These are phyloP conservation scores for Phasianus colchicus DNA, from an alignment of 2,113 vertebrate species.

Conservation along the genomic window DNA sequence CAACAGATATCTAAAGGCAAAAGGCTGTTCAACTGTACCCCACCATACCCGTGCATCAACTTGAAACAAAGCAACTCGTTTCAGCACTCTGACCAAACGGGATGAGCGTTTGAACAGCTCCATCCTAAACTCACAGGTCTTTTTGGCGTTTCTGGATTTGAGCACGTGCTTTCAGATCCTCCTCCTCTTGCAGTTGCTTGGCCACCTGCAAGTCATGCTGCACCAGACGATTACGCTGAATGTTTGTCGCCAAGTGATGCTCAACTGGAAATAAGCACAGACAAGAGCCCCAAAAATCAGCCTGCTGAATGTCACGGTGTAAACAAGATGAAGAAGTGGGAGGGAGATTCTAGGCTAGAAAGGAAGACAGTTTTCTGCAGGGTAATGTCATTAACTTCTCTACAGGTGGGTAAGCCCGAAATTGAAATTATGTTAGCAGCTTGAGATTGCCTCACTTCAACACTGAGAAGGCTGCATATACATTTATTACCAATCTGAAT, in stretches of 20 bases:
- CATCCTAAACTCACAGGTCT: constrained; percentile 84
- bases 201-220: constrained; percentile 93
- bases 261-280: constrained; percentile 84
- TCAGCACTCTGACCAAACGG: not conserved
- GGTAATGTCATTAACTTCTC: not conserved
- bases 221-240: constrained; percentile 93
- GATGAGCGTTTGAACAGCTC: not conserved
- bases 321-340: constrained; percentile 9
- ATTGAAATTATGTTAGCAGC: not conserved
- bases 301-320: not conserved
- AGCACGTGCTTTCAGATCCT: constrained; percentile 88
- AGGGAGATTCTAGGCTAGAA: constrained; percentile 27
- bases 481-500: not conserved
- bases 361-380: not conserved
- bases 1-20: not conserved
- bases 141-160: constrained; percentile 82
- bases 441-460: not conserved
- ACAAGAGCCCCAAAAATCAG: not conserved
- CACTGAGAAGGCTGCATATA: not conserved
- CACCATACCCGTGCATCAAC: not conserved
- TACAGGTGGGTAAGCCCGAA: constrained; percentile 41
- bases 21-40: not conserved
- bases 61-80: not conserved
- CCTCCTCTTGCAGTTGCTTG: constrained; percentile 93
- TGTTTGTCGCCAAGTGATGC: constrained; percentile 94